Conservation (phyloP, 2,113 vertebrate species). For the Gallinago undulata region DNA sequence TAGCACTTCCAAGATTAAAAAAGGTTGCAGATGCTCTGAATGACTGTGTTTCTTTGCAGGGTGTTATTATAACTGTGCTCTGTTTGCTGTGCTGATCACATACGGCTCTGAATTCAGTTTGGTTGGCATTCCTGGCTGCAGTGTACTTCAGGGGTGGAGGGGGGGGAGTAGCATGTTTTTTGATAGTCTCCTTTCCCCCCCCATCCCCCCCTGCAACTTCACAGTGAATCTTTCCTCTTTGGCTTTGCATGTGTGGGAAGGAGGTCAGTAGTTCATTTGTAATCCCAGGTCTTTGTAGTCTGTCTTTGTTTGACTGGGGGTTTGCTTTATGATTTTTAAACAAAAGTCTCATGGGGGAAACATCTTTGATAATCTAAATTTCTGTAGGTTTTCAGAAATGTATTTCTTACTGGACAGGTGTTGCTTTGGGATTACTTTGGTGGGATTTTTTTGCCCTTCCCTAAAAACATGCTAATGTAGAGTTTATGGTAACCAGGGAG, state of each 20-base stretch:
- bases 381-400: background rate
- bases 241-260: background rate
- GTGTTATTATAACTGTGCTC: slow-evolving; percentile 1
- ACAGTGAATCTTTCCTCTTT: background rate
- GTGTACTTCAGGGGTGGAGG: background rate
- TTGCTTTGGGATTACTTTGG: background rate
- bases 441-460: background rate
- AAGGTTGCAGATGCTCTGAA: slow-evolving; percentile 11
- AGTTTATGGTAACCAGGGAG: background rate
- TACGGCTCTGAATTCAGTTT: background rate
- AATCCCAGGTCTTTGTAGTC: background rate
- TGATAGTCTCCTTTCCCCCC: background rate
- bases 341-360: background rate
- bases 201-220: background rate
- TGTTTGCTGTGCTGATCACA: slow-evolving; percentile 52
- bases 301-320: background rate
- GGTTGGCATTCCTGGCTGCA: background rate
- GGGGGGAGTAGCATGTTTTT: background rate
- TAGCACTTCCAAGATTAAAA: background rate
- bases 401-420: background rate
- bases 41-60: slow-evolving; percentile 13
- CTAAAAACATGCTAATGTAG: background rate
- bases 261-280: background rate
- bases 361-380: background rate
- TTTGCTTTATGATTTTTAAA: slow-evolving; percentile 10